Percentiles rank a stretch among this genome's conserved stretches.
phyloP scores from a whole-genome alignment of 2,888 invertebrate genomes.

The Caenorhabditis sp. region DNA sequence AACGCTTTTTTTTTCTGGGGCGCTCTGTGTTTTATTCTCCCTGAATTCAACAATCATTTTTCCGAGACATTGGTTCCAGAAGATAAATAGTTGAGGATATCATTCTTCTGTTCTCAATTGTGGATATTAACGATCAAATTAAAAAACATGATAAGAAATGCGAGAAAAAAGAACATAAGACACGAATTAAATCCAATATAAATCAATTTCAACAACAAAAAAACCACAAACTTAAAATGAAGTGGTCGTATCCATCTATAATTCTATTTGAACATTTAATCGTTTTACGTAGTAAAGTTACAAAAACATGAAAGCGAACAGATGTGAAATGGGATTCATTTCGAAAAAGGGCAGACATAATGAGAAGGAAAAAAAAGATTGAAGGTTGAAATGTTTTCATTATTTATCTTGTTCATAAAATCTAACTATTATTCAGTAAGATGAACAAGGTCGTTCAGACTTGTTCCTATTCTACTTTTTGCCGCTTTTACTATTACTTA shows the following conservation, averaged over 20 bases:
- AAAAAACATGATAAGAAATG: neutral
- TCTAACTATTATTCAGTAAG: neutral
- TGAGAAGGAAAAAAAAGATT: slow-evolving; percentile 1
- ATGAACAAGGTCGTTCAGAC: neutral
- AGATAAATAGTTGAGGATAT: no score
- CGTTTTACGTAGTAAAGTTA: neutral
- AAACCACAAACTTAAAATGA: neutral
- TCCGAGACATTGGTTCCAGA: no score
- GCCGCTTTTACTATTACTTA: neutral
- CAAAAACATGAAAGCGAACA: slow-evolving; percentile 7
- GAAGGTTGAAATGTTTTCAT: slow-evolving; percentile 1
- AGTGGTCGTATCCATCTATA: neutral
- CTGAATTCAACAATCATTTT: no score
- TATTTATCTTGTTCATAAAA: neutral
- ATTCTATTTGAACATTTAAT: neutral
- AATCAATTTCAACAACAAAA: neutral
- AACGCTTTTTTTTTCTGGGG: no score
- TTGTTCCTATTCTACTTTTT: neutral
- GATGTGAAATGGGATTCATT: neutral
- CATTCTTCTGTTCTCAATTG: no score
- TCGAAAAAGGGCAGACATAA: slow-evolving; percentile 6
- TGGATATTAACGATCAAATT: no score
- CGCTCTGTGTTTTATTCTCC: no score
- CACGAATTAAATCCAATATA: neutral
- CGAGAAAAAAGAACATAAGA: neutral